phyloP scores from a whole-genome alignment of 1,140 invertebrate species.

The Brachystomella parvula region DNA sequence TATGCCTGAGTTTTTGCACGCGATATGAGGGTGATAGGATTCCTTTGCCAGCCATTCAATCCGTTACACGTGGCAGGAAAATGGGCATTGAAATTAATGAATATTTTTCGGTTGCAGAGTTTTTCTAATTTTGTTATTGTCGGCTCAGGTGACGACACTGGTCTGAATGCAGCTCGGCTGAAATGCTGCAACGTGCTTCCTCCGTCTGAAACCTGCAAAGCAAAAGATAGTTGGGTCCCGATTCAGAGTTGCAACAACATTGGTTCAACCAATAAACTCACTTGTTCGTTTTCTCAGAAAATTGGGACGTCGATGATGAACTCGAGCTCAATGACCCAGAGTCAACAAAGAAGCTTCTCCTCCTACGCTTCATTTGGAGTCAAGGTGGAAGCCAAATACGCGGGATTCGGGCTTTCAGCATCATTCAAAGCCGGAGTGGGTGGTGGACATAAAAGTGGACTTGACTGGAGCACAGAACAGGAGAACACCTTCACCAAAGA shows the following conservation, averaged over 20 bases:
- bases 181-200: no score
- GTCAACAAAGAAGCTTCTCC: no score
- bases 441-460: neutral
- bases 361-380: neutral
- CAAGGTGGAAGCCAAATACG: neutral
- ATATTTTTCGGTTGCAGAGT: no score
- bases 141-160: no score
- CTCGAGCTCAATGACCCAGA: neutral
- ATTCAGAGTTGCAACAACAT: neutral
- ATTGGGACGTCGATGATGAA: neutral
- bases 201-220: no score
- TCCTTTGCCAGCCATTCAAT: no score
- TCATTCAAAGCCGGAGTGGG: neutral
- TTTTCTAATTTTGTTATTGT: no score
- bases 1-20: no score
- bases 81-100: no score
- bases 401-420: neutral
- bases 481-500: neutral
- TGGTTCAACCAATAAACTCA: neutral
- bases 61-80: no score
- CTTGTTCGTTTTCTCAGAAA: neutral
- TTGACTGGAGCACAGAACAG: neutral
- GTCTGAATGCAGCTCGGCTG: no score
- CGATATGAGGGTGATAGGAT: no score
- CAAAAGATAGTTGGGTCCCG: neutral